Percentiles rank a stretch among this genome's conserved stretches.
phyloP scores from a whole-genome alignment of 2,797 vertebrate species.

The Pangasius mekongensis region DNA sequence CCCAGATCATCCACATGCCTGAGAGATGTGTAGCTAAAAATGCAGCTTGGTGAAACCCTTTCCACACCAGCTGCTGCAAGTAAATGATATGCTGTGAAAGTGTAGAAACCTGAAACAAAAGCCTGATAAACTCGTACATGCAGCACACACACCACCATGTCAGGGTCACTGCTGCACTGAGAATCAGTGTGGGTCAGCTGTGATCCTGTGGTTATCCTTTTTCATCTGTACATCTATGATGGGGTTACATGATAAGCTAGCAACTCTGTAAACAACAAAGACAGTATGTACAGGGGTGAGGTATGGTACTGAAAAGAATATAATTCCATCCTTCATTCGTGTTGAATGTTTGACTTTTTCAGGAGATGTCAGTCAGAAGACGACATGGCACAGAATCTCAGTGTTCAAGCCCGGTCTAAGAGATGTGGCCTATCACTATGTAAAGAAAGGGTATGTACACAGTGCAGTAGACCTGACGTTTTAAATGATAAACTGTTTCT shows the following conservation, averaged over 20 bases:
- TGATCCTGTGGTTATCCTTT: not conserved
- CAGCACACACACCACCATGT: not conserved
- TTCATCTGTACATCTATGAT: not conserved
- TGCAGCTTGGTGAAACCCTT: not conserved
- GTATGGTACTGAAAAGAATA: not conserved
- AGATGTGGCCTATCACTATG: slow-evolving; percentile 92
- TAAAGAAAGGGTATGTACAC: slow-evolving; percentile 89
- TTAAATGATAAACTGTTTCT: not conserved
- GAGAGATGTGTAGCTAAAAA: not conserved
- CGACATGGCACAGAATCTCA: slow-evolving; percentile 95
- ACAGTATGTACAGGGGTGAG: not conserved
- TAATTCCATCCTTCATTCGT: not conserved
- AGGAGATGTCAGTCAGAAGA: slow-evolving; percentile 97
- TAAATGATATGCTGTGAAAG: not conserved
- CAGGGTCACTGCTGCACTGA: not conserved
- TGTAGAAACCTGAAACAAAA: not conserved
- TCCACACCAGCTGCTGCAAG: not conserved
- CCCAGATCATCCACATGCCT: not conserved
- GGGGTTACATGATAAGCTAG: not conserved
- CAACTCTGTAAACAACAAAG: not conserved
- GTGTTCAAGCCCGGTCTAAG: slow-evolving; percentile 95
- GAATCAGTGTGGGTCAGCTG: not conserved
- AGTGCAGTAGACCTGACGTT: not conserved
- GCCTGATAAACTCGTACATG: not conserved
- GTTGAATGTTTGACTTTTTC: not conserved